Evolutionary conservation across 2,797 vertebrate species (phyloP).

Genomic region (Aythya fuligula): DNA sequence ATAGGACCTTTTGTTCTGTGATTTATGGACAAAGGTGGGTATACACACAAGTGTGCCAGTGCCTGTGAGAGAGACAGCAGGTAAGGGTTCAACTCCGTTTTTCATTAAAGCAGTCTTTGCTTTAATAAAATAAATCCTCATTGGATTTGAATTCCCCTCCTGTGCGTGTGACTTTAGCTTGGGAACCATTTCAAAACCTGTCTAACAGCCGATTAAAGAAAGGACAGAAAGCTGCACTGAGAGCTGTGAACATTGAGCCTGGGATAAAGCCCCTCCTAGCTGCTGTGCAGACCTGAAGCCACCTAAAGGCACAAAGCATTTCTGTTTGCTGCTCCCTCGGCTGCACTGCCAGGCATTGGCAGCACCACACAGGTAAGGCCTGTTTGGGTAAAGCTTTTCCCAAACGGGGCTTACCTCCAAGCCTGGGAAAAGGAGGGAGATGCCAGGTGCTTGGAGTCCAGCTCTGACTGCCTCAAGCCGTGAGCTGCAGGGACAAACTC

Average conservation of each 20-base stretch:
- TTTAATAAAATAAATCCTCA: not conserved
- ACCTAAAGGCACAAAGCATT: not conserved
- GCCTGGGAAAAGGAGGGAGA: not conserved
- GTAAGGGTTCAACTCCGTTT: not conserved
- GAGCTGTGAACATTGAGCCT: not conserved
- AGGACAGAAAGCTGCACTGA: not conserved
- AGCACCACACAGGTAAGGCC: not conserved
- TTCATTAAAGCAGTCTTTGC: not conserved
- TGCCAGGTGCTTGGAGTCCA: not conserved
- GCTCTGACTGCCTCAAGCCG: not conserved
- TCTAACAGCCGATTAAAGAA: not conserved
- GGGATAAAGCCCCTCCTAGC: not conserved
- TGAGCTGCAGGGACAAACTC: not conserved
- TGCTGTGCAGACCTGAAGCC: not conserved
- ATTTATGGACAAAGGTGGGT: not conserved
- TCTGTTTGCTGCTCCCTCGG: not conserved
- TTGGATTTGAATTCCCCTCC: not conserved
- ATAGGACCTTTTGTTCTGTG: not conserved
- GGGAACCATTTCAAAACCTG: not conserved
- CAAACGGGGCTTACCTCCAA: not conserved
- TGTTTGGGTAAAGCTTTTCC: not conserved
- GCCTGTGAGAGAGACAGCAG: not conserved
- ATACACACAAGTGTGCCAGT: not conserved
- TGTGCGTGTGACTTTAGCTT: not conserved
- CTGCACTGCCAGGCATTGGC: not conserved